Evolutionary conservation across 2,888 invertebrate species (phyloP), one percentile per base, ranked within the genome.

Genomic region (Erynnis tages): DNA sequence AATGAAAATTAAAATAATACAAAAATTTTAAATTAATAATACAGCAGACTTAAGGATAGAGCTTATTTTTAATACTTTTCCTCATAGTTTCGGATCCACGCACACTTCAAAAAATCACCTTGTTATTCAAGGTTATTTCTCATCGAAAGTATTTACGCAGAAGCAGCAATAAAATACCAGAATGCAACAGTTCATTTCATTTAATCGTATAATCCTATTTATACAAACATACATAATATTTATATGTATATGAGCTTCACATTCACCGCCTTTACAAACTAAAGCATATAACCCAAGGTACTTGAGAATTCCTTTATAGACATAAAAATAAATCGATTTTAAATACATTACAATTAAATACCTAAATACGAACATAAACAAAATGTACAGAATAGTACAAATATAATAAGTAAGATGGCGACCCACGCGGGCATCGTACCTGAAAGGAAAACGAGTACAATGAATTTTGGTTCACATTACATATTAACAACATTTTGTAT

Each of bases 371-470:
- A 96, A 89, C 96, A 96, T 63, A 96, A 72, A 57, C 93, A 85
- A 85, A 97, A 96, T 54, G 96, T 94, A 69, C 93, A 91, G 78
- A 95, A 94, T 54, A 97, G 90, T 61, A 94, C 93, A 61, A 94
- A 79, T 56, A 96, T 86, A 62, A 97, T 94, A 45, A 96, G 89
- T 57, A 94, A 65, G 54, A 95, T 91, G 66, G 95, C 96, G 58
- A 95, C 79, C 95, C 96, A 96, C 57, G 94, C 93, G 54, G 96
- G 96, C 69, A 96, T 90, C 48, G 94, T 93, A 83, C 91, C 96
- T 96, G 91, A 41, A 60, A 66, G 80, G 55, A 61, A n/a, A 40
- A 45, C 13, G 10, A 25, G 10, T 21, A 7, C 37, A 13, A 41
- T 13, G 37, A 27, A 8, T 21, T 21, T 3, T 21, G 21, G 21